Percentiles rank a stretch among this genome's conserved stretches.
These are phyloP conservation scores for Leptopilina clavipes DNA, from an alignment of 1,140 invertebrate genomes.

Conservation along the genomic window DNA sequence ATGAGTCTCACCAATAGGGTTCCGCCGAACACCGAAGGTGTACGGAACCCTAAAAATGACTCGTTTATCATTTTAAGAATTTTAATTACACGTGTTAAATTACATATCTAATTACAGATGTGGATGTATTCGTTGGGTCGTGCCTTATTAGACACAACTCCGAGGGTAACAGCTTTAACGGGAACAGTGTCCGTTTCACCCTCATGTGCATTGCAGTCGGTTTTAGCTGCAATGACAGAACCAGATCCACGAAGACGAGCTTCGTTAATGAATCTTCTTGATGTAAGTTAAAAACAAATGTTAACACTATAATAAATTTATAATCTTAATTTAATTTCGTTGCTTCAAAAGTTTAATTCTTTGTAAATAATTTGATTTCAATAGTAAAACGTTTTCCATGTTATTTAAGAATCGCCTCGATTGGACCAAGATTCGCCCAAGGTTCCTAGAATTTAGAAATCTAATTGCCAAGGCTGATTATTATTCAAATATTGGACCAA, in stretches of 20 bases:
- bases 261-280: constrained; percentile 78
- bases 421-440: no score
- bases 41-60: no score
- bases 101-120: constrained; percentile 74
- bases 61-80: no score
- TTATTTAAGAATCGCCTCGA: no score
- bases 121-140: constrained; percentile 78
- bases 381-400: no score
- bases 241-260: constrained; percentile 74
- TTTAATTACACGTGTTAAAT: no score
- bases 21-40: no score
- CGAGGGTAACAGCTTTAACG: constrained; percentile 73
- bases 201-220: constrained; percentile 74
- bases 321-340: background rate
- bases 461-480: no score
- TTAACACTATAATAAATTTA: background rate
- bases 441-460: no score
- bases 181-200: constrained; percentile 75
- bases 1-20: no score
- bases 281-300: constrained; percentile 71
- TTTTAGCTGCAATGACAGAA: constrained; percentile 77
- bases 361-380: no score
- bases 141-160: constrained; percentile 73
- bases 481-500: no score
- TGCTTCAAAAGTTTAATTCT: background rate